Conservation (phyloP, 64 coral and sea anemone genomes). For the Platygyra sinensis region DNA sequence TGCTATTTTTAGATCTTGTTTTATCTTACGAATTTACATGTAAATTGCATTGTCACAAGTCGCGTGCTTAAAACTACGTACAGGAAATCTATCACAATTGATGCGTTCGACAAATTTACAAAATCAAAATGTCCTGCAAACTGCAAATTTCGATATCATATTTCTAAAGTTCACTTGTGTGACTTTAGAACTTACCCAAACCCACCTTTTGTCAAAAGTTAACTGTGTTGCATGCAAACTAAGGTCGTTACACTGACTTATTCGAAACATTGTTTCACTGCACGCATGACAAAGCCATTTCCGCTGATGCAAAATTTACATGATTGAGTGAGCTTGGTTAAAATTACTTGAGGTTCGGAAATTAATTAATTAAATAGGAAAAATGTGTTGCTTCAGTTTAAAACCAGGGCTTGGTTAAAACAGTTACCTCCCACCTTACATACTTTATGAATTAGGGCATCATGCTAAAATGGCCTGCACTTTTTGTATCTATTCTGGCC, state of each 20-base stretch:
- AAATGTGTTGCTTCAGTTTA: neutral
- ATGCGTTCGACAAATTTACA: too few relatives aligned
- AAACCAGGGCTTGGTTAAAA: neutral
- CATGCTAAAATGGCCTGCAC: neutral
- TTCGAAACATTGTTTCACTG: neutral
- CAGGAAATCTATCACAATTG: too few relatives aligned
- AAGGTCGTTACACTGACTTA: neutral
- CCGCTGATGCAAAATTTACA: neutral
- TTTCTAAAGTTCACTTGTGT: too few relatives aligned
- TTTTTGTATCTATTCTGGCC: neutral
- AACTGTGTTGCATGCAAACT: neutral
- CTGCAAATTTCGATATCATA: too few relatives aligned
- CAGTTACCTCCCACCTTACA: neutral
- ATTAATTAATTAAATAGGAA: too few relatives aligned
- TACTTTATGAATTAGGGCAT: constrained; percentile 12
- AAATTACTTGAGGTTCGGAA: too few relatives aligned
- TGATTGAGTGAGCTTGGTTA: neutral
- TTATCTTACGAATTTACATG: neutral
- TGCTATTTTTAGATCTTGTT: constrained; percentile 1
- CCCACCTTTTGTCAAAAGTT: neutral
- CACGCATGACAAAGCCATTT: neutral
- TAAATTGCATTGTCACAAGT: neutral
- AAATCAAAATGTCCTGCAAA: too few relatives aligned
- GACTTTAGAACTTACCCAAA: too few relatives aligned
- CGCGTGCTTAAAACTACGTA: too few relatives aligned